Base-by-base conservation (phyloP, 2,113 vertebrate genomes). In the Halichoeres trimaculatus region DNA sequence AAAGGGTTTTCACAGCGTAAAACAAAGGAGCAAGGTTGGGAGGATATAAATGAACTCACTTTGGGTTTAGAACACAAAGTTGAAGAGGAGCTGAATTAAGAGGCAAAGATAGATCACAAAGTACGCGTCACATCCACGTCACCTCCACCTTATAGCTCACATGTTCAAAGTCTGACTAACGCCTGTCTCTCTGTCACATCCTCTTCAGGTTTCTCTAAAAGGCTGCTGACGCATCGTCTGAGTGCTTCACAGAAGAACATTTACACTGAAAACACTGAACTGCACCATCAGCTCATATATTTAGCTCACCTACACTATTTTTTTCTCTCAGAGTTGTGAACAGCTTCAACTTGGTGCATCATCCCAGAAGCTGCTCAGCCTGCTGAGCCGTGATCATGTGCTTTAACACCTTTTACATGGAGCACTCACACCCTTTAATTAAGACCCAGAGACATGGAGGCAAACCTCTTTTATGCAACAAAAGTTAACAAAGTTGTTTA, bases 281-380 rank as follows among this genome's bases (percentile, higher is more conserved):
- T 20, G 45, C 56, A 40, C 38, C 35, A 41, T 55, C 56, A 69
- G 17, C 7, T 59, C 23, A 61, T 79, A 74, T 74, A 76, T 84
- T 81, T 63, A 78, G 41, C 19, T 64, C 41, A 52, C 13, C 65
- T 53, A 66, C 48, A 64, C 67, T 57, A 23, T 20, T 57, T 14
- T 41, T 30, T 61, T 14, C 23, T 30, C 34, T 16, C 10, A 24
- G 19, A 62, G 47, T 13, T 34, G 67, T 70, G 81, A 65, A 74
- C 53, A 62, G 20, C 64, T 41, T 30, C 66, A 77, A 52, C 56
- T 79, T 54, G 64, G 80, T 79, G 69, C 57, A 11, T 83, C 77
- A 76, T 56, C 71, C 43, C 40, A 62, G 36, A 43, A 58, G 74
- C 23, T 61, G 14, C 45, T 55, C 8, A 53, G 36, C 64, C 47